phyloP scores from a whole-genome alignment of 2,113 vertebrate species.

The Heliornis fulica region DNA sequence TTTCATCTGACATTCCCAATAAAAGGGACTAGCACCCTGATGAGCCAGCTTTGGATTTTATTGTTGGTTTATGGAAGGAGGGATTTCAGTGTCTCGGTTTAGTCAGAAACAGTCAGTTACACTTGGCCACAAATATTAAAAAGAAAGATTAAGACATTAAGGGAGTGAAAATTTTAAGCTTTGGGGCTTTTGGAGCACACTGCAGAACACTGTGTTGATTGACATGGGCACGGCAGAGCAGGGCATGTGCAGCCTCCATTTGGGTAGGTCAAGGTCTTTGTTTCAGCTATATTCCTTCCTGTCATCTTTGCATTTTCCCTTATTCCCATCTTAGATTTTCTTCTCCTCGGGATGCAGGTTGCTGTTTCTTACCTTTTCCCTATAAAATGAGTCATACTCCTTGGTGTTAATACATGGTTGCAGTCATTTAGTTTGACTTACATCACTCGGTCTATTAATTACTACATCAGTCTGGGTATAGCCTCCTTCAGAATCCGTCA shows the following conservation, averaged over 20 bases:
- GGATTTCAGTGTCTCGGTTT: not conserved
- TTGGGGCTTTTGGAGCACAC: not conserved
- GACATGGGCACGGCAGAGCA: not conserved
- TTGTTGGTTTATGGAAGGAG: not conserved
- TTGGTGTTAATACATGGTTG: not conserved
- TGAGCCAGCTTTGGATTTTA: not conserved
- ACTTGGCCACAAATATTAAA: not conserved
- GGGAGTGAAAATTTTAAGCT: not conserved
- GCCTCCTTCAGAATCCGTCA: not conserved
- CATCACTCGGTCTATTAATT: not conserved
- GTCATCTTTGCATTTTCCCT: not conserved
- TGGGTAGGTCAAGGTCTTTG: not conserved
- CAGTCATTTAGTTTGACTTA: not conserved
- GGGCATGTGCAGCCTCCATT: not conserved
- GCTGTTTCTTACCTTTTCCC: slow-evolving; percentile 14
- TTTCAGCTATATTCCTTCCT: not conserved
- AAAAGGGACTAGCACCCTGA: not conserved
- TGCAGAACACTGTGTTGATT: not conserved
- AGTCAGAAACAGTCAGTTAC: slow-evolving; percentile 6
- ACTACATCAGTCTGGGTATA: not conserved
- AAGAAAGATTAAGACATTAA: slow-evolving; percentile 10
- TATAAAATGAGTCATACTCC: not conserved
- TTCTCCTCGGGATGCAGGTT: not conserved
- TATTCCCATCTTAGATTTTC: not conserved
- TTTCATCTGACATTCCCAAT: slow-evolving; percentile 2